Percentiles rank a stretch among this genome's conserved stretches.
Evolutionary conservation across 2,113 vertebrate species (phyloP).

Genomic region (Regulus satrapa): DNA sequence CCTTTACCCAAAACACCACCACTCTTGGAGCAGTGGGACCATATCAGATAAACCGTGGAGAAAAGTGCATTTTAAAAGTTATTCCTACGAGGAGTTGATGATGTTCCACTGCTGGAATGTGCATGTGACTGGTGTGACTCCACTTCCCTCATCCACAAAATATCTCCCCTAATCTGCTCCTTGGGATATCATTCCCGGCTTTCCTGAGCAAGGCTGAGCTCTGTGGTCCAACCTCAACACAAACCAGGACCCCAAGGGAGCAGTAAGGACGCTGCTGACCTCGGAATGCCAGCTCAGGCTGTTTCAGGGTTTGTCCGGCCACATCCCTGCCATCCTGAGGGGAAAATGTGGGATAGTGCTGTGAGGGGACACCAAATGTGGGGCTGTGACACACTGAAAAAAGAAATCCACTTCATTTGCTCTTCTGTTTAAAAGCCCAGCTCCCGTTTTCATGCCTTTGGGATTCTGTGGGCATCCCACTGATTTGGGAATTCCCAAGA

Average conservation of each 20-base stretch:
- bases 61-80: not conserved
- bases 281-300: fast-evolving
- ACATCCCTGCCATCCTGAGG: not conserved
- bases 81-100: not conserved
- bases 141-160: not conserved
- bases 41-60: not conserved
- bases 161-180: not conserved
- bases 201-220: not conserved
- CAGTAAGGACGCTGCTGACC: not conserved
- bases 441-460: not conserved
- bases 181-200: not conserved
- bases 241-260: not conserved
- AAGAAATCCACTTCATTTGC: not conserved
- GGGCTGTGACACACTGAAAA: not conserved
- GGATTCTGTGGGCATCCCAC: not conserved
- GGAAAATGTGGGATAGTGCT: not conserved
- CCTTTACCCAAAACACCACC: not conserved
- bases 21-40: not conserved
- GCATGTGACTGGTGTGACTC: not conserved
- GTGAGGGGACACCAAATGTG: not conserved
- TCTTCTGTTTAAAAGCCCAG: not conserved
- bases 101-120: not conserved
- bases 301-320: not conserved
- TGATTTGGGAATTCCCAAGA: not conserved
- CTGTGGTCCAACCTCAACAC: not conserved